Evolutionary conservation across 2,888 invertebrate genomes (phyloP), one percentile per base, ranked within the genome.

Genomic region (Aelia acuminata): DNA sequence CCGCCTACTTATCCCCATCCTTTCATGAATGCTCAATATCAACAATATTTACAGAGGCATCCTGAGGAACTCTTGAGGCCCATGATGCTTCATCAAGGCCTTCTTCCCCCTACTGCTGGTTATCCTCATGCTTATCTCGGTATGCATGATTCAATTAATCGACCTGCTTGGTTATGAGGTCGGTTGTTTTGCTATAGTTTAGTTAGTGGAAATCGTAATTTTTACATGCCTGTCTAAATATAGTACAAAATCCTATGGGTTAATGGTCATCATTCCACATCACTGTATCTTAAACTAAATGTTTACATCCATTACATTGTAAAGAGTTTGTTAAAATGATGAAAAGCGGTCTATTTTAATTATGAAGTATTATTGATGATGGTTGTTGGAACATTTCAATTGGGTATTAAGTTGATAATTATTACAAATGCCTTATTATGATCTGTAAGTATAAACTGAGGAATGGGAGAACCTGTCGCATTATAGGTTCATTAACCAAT

Each of bases 31-130:
- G 88, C 95, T 43, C 92, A 96, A 43, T 96, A 96, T 92, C 96
- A 96, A 91, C 96, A 96, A 92, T 96, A 96, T 92, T 92, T 96
- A 90, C 94, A 95, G 88, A 92, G 94, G 22, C 94, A 94, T 88
- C 95, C 95, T 90, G 94, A 95, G 90, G 94, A 94, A 90, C 92
- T 95, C 80, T 91, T 94, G 89, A 92, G 94, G 80, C 91, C 91
- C 22, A 91, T 91, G 90, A 90, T 93, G 90, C 91, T 93, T 87
- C 93, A 93, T 91, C 93, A 93, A 90, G 93, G 93, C 18, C 91
- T 93, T 35, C 91, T 93, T 89, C 91, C 93, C 39, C 91, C 93
- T 89, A 90, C 91, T 13, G 91, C 91, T n/a, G 91, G 91, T 47
- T 91, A 91, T 63, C 91, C 91, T 39, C 94, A 95, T 0, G 94